Evolutionary conservation across 2,888 invertebrate species (phyloP), one percentile per base, ranked within the genome.

Genomic region (Adela reaumurella): DNA sequence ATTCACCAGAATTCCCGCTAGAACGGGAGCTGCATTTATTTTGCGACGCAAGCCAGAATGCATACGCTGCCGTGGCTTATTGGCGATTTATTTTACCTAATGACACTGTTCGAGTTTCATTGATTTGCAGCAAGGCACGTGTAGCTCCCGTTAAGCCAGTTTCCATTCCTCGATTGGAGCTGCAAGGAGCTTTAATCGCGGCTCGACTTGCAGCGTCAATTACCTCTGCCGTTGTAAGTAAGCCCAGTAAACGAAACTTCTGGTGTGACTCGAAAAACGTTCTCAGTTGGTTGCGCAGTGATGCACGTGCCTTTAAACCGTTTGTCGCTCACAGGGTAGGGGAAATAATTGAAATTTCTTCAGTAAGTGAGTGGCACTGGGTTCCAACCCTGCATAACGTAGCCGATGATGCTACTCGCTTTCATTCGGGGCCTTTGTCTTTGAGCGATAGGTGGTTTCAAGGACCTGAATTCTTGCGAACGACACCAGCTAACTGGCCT

Each of bases 171-270:
- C n/a, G 50, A 3, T 45, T 52, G 6, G 55, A 60, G 46, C 46
- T 59, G 2, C 59, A 57, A 45, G 48, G 51, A 3, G 57, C 57
- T 43, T 51, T 55, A 19, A 55, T 56, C 43, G 55, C 54, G 16
- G 52, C 57, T 43, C 48, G 51, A 42, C 24, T 53, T 20, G 54
- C 56, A 6, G 51, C 50, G 47, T 47, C 54, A 8, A 49, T n/a
- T 54, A 11, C 52, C 51, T n/a, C 49, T 45, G 1, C 53, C 53
- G 19, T 29, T 49, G 1, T 43, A 50, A 24, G 16, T 54, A 4
- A 28, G 48, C 45, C 49, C 48, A 16, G 6, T 43, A 16, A 46
- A 43, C 41, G 17, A 28, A 2, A 24, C 49, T 52, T 52, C 17
- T 58, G 59, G 57, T 44, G 55, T 1, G 56, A 58, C 29, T 57